phyloP scores from a whole-genome alignment of 2,113 vertebrate species.

The Nyctereutes procyonoides region DNA sequence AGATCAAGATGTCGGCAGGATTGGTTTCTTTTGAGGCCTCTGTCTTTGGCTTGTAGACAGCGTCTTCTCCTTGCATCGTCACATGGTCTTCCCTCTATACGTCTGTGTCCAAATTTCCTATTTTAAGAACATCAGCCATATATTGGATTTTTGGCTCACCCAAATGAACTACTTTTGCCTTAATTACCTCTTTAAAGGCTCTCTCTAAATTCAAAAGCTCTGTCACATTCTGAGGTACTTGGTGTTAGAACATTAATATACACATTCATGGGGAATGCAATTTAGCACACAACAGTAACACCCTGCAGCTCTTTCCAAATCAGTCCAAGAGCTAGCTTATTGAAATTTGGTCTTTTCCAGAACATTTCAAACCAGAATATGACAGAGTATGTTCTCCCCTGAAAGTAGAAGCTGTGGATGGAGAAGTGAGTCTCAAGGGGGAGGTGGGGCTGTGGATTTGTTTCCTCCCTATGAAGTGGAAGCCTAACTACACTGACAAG shows the following conservation, averaged over 20 bases:
- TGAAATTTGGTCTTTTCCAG: background rate
- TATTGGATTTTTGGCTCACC: background rate
- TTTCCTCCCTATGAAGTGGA: background rate
- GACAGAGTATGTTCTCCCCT: background rate
- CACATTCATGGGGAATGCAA: background rate
- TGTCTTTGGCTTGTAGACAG: background rate
- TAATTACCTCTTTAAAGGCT: background rate
- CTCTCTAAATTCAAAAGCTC: background rate
- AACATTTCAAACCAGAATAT: background rate
- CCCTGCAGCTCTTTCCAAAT: background rate
- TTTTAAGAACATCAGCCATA: background rate
- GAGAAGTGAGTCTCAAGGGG: background rate
- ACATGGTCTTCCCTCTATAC: background rate
- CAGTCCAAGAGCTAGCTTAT: background rate
- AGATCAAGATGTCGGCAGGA: background rate
- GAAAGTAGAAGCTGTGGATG: background rate
- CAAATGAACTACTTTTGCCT: background rate
- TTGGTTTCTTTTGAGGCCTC: background rate
- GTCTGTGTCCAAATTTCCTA: background rate
- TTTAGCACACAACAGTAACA: background rate
- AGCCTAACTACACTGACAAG: background rate
- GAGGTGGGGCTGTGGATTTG: fast-evolving
- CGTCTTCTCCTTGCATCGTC: background rate
- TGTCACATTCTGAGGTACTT: background rate
- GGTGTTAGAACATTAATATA: background rate